Evolutionary conservation across 2,888 invertebrate genomes (phyloP), one percentile per base, ranked within the genome.

Genomic region (Lasiommata megera): DNA sequence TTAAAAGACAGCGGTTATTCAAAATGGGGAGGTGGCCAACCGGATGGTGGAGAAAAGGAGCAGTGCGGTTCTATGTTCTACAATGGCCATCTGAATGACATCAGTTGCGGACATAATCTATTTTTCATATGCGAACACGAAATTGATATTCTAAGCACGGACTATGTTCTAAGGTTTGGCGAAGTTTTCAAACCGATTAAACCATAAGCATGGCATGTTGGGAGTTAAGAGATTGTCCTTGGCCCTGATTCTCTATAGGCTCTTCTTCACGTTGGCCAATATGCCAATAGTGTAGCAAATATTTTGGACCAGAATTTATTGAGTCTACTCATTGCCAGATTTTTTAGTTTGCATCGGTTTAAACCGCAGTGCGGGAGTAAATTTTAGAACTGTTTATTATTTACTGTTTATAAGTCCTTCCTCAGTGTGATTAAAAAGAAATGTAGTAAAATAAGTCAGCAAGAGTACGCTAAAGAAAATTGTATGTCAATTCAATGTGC

Each of bases 91-190:
- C 70, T 85, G 0, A 84, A 86, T 55, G 84, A 82, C 59, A 68
- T 86, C 12, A 66, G 64, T 18, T 88, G 88, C 54, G 61, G 65
- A 0, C 67, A 64, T 0, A 73, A 62, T 16, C 71, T 76, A 62
- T 80, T 80, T 69, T 88, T 82, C 60, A 81, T 88, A 34, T 88
- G 88, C 58, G 88, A 88, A 68, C 81, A 80, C 52, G 85, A 87
- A 31, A 68, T 79, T 44, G 54, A 59, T 5, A 16, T 64, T 5
- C 61, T 69, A 6, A 52, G 37, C 7, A 52, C 60, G 17, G 56
- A 43, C 9, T 48, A 70, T 23, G 62, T 61, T 5, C 61, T 67
- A 14, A 67, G 67, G 63, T 66, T 67, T 54, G 67, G 67, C n/a
- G 56, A 60, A 12, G 54, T 46, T 31, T 54, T 48, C 44, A 17